Evolutionary conservation across 1,140 invertebrate species (phyloP).

Genomic region (Sarcophaga peregrina): DNA sequence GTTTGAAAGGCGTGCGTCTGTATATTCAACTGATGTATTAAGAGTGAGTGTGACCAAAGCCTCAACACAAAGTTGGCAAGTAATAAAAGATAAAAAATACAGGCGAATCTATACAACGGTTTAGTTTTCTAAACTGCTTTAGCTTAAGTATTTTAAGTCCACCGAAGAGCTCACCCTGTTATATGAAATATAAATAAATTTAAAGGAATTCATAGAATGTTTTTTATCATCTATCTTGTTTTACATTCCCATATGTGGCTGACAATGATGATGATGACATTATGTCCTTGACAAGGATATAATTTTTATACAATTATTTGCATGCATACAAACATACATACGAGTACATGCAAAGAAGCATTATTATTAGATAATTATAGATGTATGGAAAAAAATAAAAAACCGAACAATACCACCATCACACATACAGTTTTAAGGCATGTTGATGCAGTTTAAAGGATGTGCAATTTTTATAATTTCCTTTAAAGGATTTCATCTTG

Average conservation of each 20-base stretch:
- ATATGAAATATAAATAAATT: too few relatives aligned
- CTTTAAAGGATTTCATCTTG: too few relatives aligned
- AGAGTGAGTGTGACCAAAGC: background rate
- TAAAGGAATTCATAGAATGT: too few relatives aligned
- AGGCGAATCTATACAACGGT: too few relatives aligned
- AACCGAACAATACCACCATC: too few relatives aligned
- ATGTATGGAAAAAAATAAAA: background rate
- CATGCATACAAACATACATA: background rate
- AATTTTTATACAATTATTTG: slow-evolving; percentile 1
- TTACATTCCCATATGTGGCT: background rate
- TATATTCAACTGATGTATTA: background rate
- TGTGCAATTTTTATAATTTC: too few relatives aligned
- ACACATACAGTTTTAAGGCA: too few relatives aligned
- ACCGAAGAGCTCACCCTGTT: too few relatives aligned
- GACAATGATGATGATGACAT: slow-evolving; percentile 1
- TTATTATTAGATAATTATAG: slow-evolving; percentile 10
- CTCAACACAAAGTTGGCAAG: background rate
- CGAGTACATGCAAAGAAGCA: background rate
- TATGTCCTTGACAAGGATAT: slow-evolving; percentile 16
- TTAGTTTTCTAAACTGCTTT: too few relatives aligned
- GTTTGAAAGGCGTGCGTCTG: background rate
- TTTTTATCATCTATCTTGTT: too few relatives aligned
- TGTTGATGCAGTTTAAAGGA: too few relatives aligned
- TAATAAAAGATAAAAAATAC: background rate
- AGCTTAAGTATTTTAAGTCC: too few relatives aligned